Evolutionary conservation across 2,113 vertebrate species (phyloP), one percentile per base, ranked within the genome.

Genomic region (Actinemys pallida): DNA sequence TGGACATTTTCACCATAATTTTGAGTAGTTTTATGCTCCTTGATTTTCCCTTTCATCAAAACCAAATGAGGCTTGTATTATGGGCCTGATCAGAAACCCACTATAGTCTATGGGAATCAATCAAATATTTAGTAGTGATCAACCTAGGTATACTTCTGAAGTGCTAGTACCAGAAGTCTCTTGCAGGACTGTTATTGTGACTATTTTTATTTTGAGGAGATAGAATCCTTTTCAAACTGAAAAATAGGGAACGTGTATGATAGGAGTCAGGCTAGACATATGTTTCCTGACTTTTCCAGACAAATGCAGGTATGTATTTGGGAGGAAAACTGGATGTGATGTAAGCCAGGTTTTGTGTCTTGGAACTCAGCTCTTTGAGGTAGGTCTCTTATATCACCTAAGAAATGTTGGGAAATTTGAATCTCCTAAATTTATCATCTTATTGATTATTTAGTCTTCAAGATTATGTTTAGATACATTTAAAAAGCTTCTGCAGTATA

Each of bases 331-430:
- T 0, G 1, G 22, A 52, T 27, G 56, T 35, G 25, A 84, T 89
- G 65, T 84, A 83, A 69, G 0, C 53, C 25, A 72, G 3, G 3
- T 1, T 93, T 94, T 82, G 47, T 76, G 91, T 95, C 80, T 90
- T 79, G 27, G 56, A 81, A 9, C 78, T 80, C 54, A 56, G 72
- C 39, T 75, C n/a, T 76, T 25, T 89, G 79, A 90, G 79, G 72
- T 22, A 90, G 50, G 47, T 85, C 25, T 89, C 84, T 16, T 84
- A 39, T 31, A n/a, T 87, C 56, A 54, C 91, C 88, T 89, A 88
- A 90, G 84, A 35, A 95, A 86, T 69, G 29, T 75, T 96, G 82
- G 81, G 81, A 93, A 84, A 89, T 87, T 87, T 5, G 9, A 88
- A 81, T 86, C 35, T 35, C 47, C 24, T 22, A 84, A 91, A 92